phyloP scores from a whole-genome alignment of 1,140 invertebrate species.

The Drosophila athabasca region DNA sequence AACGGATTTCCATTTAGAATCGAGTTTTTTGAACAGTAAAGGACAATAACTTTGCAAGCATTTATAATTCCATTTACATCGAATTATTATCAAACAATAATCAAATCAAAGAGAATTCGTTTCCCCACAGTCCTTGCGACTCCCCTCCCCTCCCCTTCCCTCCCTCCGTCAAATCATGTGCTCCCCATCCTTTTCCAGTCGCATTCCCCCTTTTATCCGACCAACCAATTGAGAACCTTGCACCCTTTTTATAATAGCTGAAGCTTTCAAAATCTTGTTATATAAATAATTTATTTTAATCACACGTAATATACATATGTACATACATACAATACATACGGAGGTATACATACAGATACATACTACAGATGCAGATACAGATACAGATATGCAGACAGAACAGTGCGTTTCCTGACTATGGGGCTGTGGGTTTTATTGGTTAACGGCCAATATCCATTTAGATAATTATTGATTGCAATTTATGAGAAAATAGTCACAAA shows the following conservation, averaged over 20 bases:
- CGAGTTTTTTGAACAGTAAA: constrained; percentile 52
- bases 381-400: neutral
- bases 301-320: neutral
- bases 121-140: constrained; percentile 25
- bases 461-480: neutral
- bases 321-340: neutral
- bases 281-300: constrained; percentile 18
- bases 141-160: too few relatives aligned
- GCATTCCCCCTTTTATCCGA: constrained; percentile 22
- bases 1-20: constrained; percentile 37
- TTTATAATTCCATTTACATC: constrained; percentile 45
- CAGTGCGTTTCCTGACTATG: too few relatives aligned
- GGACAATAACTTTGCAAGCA: constrained; percentile 77
- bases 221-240: constrained; percentile 44
- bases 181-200: constrained; percentile 14
- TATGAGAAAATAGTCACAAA: neutral
- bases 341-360: too few relatives aligned
- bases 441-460: too few relatives aligned
- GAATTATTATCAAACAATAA: constrained; percentile 31
- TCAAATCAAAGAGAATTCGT: too few relatives aligned
- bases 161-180: neutral
- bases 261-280: constrained; percentile 22
- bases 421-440: too few relatives aligned
- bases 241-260: constrained; percentile 35
- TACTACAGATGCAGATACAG: neutral